phyloP scores from a whole-genome alignment of 1,140 invertebrate species.

The Ridgeia piscesae region DNA sequence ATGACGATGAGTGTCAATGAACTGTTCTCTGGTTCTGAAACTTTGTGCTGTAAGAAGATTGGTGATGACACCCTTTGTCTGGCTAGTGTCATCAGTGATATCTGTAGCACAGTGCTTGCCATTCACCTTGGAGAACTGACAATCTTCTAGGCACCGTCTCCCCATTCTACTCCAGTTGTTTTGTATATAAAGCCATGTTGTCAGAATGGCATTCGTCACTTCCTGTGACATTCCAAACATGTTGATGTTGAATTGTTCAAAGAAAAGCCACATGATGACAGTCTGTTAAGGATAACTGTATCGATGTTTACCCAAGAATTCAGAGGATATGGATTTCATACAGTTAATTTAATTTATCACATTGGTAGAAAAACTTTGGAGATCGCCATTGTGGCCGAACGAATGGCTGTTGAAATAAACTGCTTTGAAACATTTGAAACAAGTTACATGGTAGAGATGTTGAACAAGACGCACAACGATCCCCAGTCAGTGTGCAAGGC shows the following conservation, averaged over 20 bases:
- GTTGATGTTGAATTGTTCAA: not conserved
- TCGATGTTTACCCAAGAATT: not conserved
- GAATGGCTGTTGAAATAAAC: not conserved
- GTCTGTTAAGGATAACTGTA: not conserved
- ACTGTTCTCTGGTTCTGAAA: not conserved
- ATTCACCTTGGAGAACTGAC: not conserved
- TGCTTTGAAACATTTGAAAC: not conserved
- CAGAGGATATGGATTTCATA: not conserved
- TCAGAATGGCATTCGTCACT: not conserved
- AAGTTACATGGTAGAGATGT: not conserved
- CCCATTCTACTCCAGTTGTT: not conserved
- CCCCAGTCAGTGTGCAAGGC: not conserved
- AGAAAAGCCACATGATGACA: not conserved
- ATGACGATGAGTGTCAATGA: too few species aligned
- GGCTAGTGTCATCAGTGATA: not conserved
- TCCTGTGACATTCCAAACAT: not conserved
- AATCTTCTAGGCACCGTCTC: not conserved
- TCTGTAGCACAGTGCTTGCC: not conserved
- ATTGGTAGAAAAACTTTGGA: not conserved
- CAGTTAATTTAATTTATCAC: not conserved
- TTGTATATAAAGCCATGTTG: not conserved
- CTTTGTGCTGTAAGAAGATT: not conserved
- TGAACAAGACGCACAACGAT: not conserved
- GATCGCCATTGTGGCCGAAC: not conserved
- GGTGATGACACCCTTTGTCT: not conserved